Evolutionary conservation across 2,888 invertebrate genomes (phyloP).

Genomic region (Microplitis manilae): DNA sequence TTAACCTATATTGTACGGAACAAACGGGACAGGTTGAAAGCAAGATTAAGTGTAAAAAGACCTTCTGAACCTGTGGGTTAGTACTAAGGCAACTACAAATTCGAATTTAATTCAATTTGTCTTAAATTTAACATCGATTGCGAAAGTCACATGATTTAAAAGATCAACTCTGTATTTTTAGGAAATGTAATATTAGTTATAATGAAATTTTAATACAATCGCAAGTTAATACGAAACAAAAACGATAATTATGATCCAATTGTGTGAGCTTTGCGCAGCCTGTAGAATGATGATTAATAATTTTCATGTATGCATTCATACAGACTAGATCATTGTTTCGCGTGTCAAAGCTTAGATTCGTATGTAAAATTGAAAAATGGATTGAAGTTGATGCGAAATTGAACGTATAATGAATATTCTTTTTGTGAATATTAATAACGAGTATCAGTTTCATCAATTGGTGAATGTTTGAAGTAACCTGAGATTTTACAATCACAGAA

Average conservation of each 20-base stretch:
- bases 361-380: not conserved
- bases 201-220: not conserved
- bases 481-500: not conserved
- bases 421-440: not conserved
- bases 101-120: no score
- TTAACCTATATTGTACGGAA: no score
- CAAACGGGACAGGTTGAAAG: no score
- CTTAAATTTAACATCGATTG: no score
- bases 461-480: not conserved
- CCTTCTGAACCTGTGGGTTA: no score
- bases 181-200: not conserved
- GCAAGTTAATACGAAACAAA: not conserved
- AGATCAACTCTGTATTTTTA: not conserved
- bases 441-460: not conserved
- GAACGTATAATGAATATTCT: not conserved
- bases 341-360: not conserved
- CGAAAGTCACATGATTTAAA: no score
- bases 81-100: no score
- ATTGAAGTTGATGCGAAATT: not conserved
- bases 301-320: not conserved
- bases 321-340: not conserved
- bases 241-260: not conserved
- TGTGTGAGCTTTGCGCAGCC: not conserved
- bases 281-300: not conserved
- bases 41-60: no score